Evolutionary conservation across 2,797 vertebrate genomes (phyloP).

Genomic region (Pogoniulus pusillus): DNA sequence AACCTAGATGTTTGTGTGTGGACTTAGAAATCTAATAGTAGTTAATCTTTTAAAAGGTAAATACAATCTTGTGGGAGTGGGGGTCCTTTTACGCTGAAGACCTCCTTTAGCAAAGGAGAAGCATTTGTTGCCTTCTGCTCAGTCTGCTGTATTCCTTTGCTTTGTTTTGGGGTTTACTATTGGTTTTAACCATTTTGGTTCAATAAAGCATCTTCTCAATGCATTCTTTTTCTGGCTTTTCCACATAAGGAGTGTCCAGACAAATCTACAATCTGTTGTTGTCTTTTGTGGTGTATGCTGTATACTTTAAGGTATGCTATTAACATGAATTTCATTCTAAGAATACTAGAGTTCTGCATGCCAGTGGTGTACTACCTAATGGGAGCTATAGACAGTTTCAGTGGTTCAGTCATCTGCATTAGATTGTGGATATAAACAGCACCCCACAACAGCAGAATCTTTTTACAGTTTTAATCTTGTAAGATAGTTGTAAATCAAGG

Average conservation of each 20-base stretch:
- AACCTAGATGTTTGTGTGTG: constrained; percentile 33
- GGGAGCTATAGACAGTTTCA: constrained; percentile 33
- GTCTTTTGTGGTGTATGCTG: constrained; percentile 43
- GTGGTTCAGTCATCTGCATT: constrained; percentile 16
- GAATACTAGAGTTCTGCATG: constrained; percentile 61
- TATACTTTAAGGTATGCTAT: constrained; percentile 51
- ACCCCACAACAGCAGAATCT: constrained; percentile 12
- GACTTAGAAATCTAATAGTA: background rate
- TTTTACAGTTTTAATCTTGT: constrained; percentile 23
- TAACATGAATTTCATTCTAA: constrained; percentile 25
- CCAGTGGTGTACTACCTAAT: constrained; percentile 36
- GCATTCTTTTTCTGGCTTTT: constrained; percentile 34
- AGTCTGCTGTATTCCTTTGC: background rate
- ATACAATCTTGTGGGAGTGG: background rate
- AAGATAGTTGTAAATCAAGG: constrained; percentile 7
- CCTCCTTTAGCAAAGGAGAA: background rate
- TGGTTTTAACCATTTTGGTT: constrained; percentile 3
- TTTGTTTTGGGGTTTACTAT: background rate
- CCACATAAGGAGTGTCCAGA: constrained; percentile 22
- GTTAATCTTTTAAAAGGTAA: background rate
- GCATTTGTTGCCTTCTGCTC: background rate
- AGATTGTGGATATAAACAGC: constrained; percentile 40
- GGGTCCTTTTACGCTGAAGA: background rate
- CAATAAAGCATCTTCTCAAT: background rate
- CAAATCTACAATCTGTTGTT: constrained; percentile 31